Evolutionary conservation across 2,797 vertebrate species (phyloP).

Genomic region (Myripristis murdjan): DNA sequence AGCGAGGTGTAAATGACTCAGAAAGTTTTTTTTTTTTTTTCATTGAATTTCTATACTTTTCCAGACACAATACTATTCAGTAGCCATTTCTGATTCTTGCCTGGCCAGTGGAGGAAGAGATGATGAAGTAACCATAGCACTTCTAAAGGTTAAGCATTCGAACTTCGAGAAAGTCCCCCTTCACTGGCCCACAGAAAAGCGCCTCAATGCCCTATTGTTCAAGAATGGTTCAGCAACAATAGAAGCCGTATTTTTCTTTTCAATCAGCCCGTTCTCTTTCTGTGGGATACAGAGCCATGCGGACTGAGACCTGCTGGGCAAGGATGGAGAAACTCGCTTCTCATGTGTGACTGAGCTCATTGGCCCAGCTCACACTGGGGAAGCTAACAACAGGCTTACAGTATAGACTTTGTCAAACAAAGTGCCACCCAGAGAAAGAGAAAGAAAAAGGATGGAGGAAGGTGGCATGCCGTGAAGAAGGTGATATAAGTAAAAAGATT

Average conservation of each 20-base stretch:
- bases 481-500: neutral
- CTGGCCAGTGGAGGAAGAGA: conserved; percentile 33
- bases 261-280: conserved; percentile 57
- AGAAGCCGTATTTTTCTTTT: conserved; percentile 66
- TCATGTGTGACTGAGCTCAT: conserved; percentile 66
- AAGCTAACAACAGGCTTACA: conserved; percentile 53
- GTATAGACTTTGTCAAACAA: conserved; percentile 40
- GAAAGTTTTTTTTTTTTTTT: neutral
- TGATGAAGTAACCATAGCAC: conserved; percentile 52
- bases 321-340: conserved; percentile 66
- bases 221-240: conserved; percentile 64
- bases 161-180: conserved; percentile 60
- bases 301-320: conserved; percentile 67
- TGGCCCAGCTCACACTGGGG: conserved; percentile 61
- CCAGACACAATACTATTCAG: neutral
- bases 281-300: conserved; percentile 54
- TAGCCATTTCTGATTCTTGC: conserved; percentile 10
- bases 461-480: conserved; percentile 20
- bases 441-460: conserved; percentile 15
- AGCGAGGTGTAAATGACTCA: conserved; percentile 6
- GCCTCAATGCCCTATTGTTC: conserved; percentile 75
- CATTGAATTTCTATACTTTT: neutral
- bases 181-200: conserved; percentile 55
- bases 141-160: conserved; percentile 72
- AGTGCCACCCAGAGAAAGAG: conserved; percentile 38